Evolutionary conservation across 2,888 invertebrate genomes (phyloP).

Genomic region (Cheiracanthium punctorium): DNA sequence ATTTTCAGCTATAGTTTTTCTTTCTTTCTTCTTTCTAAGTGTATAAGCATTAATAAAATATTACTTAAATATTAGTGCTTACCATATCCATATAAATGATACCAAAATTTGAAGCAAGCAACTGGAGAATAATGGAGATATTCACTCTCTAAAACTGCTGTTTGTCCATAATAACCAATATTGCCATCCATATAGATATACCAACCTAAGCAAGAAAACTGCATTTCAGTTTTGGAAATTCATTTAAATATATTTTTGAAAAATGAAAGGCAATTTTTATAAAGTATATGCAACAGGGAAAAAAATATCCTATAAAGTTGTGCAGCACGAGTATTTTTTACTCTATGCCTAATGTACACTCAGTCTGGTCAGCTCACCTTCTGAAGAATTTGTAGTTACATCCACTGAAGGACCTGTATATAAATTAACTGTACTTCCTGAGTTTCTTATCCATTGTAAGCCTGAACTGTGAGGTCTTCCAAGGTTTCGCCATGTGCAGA

Average conservation of each 20-base stretch:
- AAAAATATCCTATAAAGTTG: no score
- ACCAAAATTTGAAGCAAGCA: constrained; percentile 60
- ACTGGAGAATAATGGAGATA: constrained; percentile 46
- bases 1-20: no score
- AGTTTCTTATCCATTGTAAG: constrained; percentile 50
- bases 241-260: no score
- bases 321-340: no score
- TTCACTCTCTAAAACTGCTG: constrained; percentile 64
- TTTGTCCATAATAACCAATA: constrained; percentile 23
- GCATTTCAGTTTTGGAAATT: background rate
- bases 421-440: constrained; percentile 24
- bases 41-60: no score
- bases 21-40: no score
- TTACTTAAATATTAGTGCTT: background rate
- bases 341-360: no score
- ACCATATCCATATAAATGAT: constrained; percentile 43
- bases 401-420: constrained; percentile 29
- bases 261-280: no score
- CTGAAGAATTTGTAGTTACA: constrained; percentile 44
- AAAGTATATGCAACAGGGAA: no score
- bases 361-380: no score
- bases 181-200: constrained; percentile 50
- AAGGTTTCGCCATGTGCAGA: constrained; percentile 65
- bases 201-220: constrained; percentile 32
- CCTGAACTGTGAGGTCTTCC: constrained; percentile 47